Base-by-base conservation (phyloP, 1,140 invertebrate species). In the Teleopsis dalmanni region DNA sequence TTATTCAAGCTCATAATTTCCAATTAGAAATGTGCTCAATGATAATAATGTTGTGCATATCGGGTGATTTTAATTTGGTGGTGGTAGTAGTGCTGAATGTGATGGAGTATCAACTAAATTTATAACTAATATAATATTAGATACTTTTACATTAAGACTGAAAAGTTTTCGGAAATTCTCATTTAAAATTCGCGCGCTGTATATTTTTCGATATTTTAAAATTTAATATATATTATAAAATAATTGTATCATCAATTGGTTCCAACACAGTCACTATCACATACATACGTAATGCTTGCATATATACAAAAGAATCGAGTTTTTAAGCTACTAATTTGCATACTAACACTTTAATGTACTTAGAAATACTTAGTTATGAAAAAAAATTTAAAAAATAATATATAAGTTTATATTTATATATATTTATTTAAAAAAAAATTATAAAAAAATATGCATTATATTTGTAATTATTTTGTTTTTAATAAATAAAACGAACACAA, bases 161-260 rank as follows among this genome's bases (percentile, higher is more conserved):
- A n/a, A n/a, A n/a, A n/a, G n/a, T n/a, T n/a, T n/a, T n/a, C n/a
- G n/a, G n/a, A n/a, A n/a, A n/a, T n/a, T n/a, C n/a, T n/a, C n/a
- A n/a, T n/a, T n/a, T n/a, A n/a, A n/a, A n/a, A n/a, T n/a, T n/a
- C n/a, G n/a, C n/a, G n/a, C n/a, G n/a, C n/a, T n/a, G n/a, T n/a
- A n/a, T n/a, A n/a, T n/a, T n/a, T n/a, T n/a, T n/a, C n/a, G n/a
- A n/a, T n/a, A n/a, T n/a, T n/a, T n/a, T n/a, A n/a, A n/a, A n/a
- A n/a, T n/a, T n/a, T n/a, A n/a, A n/a, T n/a, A n/a, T n/a, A n/a
- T n/a, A n/a, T n/a, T n/a, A n/a, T n/a, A n/a, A n/a, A n/a, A n/a
- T n/a, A n/a, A n/a, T n/a, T n/a, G n/a, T n/a, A n/a, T n/a, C 31
- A 43, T 19, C 41, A 43, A 43, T 43, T 43, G 41, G 41, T 43